Evolutionary conservation across 2,113 vertebrate genomes (phyloP).

Genomic region (Pterocles orientalis): DNA sequence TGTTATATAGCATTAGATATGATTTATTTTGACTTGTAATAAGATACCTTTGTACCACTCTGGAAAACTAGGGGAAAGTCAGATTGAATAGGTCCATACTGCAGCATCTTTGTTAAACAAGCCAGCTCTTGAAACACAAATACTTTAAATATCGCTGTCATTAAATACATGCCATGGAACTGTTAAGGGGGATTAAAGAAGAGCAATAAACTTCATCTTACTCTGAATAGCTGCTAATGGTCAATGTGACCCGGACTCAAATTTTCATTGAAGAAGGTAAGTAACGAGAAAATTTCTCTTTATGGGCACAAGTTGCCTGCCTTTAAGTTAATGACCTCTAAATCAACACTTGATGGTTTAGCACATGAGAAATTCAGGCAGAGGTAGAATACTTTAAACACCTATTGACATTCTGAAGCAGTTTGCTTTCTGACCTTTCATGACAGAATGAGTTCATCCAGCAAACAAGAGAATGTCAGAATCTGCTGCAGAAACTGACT

Average conservation of each 20-base stretch:
- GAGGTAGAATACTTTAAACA: constrained; percentile 41
- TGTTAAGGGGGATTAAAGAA: neutral
- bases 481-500: neutral
- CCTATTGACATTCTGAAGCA: constrained; percentile 49
- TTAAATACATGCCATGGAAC: neutral
- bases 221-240: neutral
- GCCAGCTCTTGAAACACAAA: neutral
- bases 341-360: constrained; percentile 14
- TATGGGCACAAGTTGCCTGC: neutral
- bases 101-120: neutral
- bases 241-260: neutral
- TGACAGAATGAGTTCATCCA: constrained; percentile 56
- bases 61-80: neutral
- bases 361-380: neutral
- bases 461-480: constrained; percentile 9
- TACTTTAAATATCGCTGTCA: neutral
- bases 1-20: neutral
- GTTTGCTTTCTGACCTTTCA: constrained; percentile 56
- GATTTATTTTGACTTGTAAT: neutral
- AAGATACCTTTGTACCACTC: neutral
- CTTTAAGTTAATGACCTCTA: constrained; percentile 14
- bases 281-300: neutral
- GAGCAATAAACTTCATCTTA: neutral
- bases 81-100: neutral
- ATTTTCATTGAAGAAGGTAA: neutral